Base-by-base conservation (phyloP, 2,888 invertebrate genomes). In the Agrochola lychnidis region DNA sequence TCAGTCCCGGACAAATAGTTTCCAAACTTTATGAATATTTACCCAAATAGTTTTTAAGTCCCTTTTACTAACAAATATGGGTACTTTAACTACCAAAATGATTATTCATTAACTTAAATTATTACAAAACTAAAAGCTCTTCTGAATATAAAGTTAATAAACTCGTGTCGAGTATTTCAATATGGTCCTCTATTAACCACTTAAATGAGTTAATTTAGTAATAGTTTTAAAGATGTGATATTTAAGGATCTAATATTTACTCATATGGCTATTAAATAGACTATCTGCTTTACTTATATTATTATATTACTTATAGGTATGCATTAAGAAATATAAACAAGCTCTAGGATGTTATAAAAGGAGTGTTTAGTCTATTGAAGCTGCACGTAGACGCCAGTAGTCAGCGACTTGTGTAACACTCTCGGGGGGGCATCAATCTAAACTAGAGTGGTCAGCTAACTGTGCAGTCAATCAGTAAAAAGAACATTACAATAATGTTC, bases 31-130 rank as follows among this genome's bases (percentile, higher is more conserved):
- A 57, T 81, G 61, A 76, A 80, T 80, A 79, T 81, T 79, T 79
- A 81, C 57, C 14, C 48, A 80, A 70, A 76, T 67, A 81, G 79
- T 76, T 80, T 79, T 67, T 66, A 81, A 81, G 51, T 70, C 70
- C 61, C 70, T 51, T 42, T 56, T 14, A 74, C 62, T 14, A 70
- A 76, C 79, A 81, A 81, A 62, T 80, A 61, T 45, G 70, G 62
- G 25, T 25, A 61, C 22, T 69, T 72, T 76, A 7, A 73, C 14
- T 42, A 53, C 66, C 56, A 30, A 66, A 63, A 56, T 81, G 45
- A 19, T 56, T 56, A 62, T 62, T 57, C 48, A 80, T 81, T 19
- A 61, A 67, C 53, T 81, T 56, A 70, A 70, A 51, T 70, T 36
- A 36, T 70, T 56, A 61, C 22, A 51, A 70, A 57, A 64, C 42